phyloP scores from a whole-genome alignment of 1,140 invertebrate species.

The Bactericera cockerelli region DNA sequence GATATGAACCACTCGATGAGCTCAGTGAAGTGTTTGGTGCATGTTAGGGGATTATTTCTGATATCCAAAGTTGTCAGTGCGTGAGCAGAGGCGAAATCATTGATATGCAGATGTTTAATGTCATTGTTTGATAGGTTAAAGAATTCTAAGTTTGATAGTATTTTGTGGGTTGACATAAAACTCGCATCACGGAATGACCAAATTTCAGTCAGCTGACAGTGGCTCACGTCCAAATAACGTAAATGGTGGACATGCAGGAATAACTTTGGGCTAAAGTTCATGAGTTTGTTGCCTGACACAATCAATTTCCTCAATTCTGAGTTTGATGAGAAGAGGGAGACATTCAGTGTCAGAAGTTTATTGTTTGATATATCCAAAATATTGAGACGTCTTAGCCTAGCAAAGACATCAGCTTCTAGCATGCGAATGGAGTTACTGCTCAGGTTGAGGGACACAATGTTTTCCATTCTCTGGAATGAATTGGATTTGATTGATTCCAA shows the following conservation, averaged over 20 bases:
- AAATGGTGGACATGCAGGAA: slow-evolving; percentile 41
- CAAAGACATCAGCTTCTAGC: slow-evolving; percentile 27
- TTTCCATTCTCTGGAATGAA: slow-evolving; percentile 47
- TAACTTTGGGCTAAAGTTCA: slow-evolving; percentile 41
- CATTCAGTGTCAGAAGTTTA: slow-evolving; percentile 36
- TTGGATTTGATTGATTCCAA: slow-evolving; percentile 39
- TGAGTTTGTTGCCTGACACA: slow-evolving; percentile 50
- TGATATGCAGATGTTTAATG: slow-evolving; percentile 16
- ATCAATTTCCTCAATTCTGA: slow-evolving; percentile 43
- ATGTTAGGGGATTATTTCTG: slow-evolving; percentile 30
- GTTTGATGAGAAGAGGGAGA: slow-evolving; percentile 42
- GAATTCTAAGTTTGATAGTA: slow-evolving; percentile 29
- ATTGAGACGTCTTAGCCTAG: slow-evolving; percentile 36
- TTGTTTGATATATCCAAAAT: slow-evolving; percentile 55
- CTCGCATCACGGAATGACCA: slow-evolving; percentile 38
- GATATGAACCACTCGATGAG: slow-evolving; percentile 31
- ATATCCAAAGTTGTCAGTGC: slow-evolving; percentile 28
- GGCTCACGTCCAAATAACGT: slow-evolving; percentile 44
- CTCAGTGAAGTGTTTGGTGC: slow-evolving; percentile 29
- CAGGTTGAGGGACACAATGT: slow-evolving; percentile 41
- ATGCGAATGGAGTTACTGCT: slow-evolving; percentile 35
- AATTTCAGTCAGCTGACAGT: slow-evolving; percentile 41
- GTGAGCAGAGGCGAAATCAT: slow-evolving; percentile 17
- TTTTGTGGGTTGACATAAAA: slow-evolving; percentile 34
- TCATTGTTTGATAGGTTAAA: slow-evolving; percentile 23